A percentile compares a stretch with the other conserved stretches of the same genome.
Evolutionary conservation across 1,140 invertebrate genomes (phyloP).

Genomic region (Drosophila grimshawi): DNA sequence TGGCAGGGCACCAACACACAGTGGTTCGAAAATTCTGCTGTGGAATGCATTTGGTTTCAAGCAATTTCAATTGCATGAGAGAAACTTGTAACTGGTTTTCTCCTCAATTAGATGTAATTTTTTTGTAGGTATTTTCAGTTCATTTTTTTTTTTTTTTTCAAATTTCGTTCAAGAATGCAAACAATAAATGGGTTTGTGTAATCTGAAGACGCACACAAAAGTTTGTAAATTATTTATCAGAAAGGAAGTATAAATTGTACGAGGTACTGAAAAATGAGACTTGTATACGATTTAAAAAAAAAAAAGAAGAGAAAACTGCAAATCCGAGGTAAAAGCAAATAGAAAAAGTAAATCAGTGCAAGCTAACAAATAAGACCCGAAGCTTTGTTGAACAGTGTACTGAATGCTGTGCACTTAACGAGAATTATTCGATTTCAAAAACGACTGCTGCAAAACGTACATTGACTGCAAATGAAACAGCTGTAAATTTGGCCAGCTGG

Average conservation of each 20-base stretch:
- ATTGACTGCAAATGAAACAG: constrained; percentile 50
- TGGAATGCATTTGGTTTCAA: constrained; percentile 1
- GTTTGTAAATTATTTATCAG: not conserved
- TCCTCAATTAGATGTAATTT: constrained; percentile 5
- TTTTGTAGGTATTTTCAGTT: not conserved
- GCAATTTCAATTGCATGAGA: not conserved
- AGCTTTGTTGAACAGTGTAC: not conserved
- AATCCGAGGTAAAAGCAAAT: too few species aligned
- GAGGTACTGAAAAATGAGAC: too few species aligned
- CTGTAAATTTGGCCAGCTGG: not conserved
- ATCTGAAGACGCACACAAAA: not conserved
- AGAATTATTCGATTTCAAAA: constrained; percentile 3
- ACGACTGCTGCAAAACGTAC: constrained; percentile 4
- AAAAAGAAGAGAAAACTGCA: too few species aligned
- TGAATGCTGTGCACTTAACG: not conserved
- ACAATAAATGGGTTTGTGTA: not conserved
- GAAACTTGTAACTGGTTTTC: constrained; percentile 7
- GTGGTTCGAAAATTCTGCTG: constrained; percentile 11
- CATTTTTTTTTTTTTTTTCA: not conserved
- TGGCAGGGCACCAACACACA: constrained; percentile 3
- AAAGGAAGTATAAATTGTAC: too few species aligned
- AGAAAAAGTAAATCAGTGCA: not conserved
- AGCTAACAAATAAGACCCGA: not conserved
- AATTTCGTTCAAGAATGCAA: constrained; percentile 1
- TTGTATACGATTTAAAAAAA: too few species aligned